These are phyloP conservation scores for Onychomys leucogaster DNA, from an alignment of 2,797 vertebrate genomes.

Conservation along the genomic window DNA sequence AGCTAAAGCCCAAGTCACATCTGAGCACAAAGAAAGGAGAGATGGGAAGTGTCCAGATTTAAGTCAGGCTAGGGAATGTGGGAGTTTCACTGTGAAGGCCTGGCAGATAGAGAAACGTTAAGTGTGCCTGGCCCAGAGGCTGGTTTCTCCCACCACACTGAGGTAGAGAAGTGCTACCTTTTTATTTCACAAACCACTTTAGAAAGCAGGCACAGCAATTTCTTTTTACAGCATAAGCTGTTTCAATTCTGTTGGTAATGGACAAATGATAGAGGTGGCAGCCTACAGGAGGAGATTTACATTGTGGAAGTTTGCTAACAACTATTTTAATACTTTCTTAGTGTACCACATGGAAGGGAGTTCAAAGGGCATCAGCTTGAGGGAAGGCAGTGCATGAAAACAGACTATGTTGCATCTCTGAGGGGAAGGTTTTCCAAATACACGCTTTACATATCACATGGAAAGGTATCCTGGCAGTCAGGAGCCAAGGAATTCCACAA, in stretches of 20 bases:
- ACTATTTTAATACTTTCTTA: background rate
- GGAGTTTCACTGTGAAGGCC: background rate
- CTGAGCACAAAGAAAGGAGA: background rate
- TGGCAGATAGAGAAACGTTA: rapidly evolving
- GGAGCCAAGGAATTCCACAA: background rate
- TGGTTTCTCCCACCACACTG: background rate
- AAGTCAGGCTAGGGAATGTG: background rate
- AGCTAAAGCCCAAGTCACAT: rapidly evolving
- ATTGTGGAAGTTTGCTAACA: background rate
- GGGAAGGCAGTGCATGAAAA: background rate
- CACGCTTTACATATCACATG: background rate
- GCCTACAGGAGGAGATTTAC: background rate
- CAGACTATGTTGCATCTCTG: background rate
- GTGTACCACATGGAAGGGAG: background rate
- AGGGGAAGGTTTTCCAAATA: background rate
- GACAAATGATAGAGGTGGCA: background rate
- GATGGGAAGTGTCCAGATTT: background rate
- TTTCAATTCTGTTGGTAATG: background rate
- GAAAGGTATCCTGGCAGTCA: background rate
- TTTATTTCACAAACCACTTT: conserved; percentile 26
- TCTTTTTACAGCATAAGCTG: background rate
- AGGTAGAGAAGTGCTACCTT: background rate
- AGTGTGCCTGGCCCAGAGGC: background rate
- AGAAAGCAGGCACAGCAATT: background rate
- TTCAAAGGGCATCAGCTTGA: background rate